A percentile compares a stretch with the other conserved stretches of the same genome.
These are phyloP conservation scores for Epizoanthus scotinus DNA, from an alignment of 92 coral and sea anemone genomes.

Conservation along the genomic window DNA sequence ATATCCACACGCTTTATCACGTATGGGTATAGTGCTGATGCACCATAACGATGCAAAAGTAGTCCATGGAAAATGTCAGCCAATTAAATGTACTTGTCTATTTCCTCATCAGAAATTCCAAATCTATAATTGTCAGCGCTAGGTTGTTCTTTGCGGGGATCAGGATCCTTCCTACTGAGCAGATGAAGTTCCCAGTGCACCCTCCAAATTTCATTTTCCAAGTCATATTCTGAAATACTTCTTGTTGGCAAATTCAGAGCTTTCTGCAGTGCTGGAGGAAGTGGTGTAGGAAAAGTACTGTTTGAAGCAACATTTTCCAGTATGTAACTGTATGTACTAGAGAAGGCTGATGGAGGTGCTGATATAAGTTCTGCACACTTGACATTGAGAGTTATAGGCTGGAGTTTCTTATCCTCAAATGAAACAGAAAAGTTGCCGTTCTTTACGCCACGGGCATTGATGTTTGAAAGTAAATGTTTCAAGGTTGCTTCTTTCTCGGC, in stretches of 20 bases:
- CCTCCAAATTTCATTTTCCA: slow-evolving; percentile 43
- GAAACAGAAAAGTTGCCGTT: slow-evolving; percentile 44
- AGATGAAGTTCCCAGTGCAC: slow-evolving; percentile 39
- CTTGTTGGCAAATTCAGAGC: slow-evolving; percentile 33
- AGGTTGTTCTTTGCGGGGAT: slow-evolving; percentile 21
- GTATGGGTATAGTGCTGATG: slow-evolving; percentile 32
- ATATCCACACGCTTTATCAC: slow-evolving; percentile 49
- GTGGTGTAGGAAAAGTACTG: background rate
- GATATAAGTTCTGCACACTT: slow-evolving; percentile 33
- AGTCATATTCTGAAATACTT: slow-evolving; percentile 41
- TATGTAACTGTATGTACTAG: slow-evolving; percentile 1
- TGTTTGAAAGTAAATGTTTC: slow-evolving; percentile 40
- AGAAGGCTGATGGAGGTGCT: slow-evolving; percentile 36
- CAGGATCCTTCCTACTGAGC: slow-evolving; percentile 42
- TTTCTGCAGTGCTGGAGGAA: slow-evolving; percentile 29
- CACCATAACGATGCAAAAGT: slow-evolving; percentile 41
- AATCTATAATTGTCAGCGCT: slow-evolving; percentile 20
- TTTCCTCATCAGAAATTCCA: slow-evolving; percentile 41
- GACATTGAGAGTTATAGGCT: slow-evolving; percentile 44
- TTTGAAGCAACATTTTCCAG: slow-evolving; percentile 46
- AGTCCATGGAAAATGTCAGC: slow-evolving; percentile 34
- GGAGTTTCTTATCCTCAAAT: slow-evolving; percentile 42
- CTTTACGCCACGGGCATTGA: slow-evolving; percentile 52
- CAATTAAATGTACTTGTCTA: slow-evolving; percentile 28
- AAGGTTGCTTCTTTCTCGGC: slow-evolving; percentile 39